Evolutionary conservation across 2,797 vertebrate species (phyloP), one percentile per base, ranked within the genome.

Genomic region (Anguilla marmorata): DNA sequence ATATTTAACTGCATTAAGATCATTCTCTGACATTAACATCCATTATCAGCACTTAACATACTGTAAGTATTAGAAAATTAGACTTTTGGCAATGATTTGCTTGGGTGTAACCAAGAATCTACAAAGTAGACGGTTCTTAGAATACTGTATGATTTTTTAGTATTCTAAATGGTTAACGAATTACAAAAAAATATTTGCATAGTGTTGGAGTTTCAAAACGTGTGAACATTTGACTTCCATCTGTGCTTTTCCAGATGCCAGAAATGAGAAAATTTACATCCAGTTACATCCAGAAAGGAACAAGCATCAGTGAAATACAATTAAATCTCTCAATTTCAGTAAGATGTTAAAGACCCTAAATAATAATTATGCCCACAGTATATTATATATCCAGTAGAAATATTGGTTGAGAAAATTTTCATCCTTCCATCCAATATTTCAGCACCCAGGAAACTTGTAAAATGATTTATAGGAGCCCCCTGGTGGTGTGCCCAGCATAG

Each of bases 121-220:
- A 21, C 58, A 60, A 60, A 60, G 58, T 60, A 21, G 21, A 7
- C n/a, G 60, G 60, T n/a, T 5, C 12, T 66, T 66, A n/a, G 21
- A n/a, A 58, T 58, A 58, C 56, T 66, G 60, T 5, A 24, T n/a
- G 60, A 66, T 66, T 45, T 45, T 45, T 45, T 5, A 45, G 41
- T 45, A 45, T 45, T 45, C 41, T 45, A 45, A 45, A 45, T 45
- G 41, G 41, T 45, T 45, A 45, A 66, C 60, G 6, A 21, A 66
- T 66, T 66, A n/a, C 60, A 66, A 66, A n/a, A n/a, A 66, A n/a
- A 66, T 66, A 66, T 66, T 66, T 66, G 60, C n/a, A n/a, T 66
- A 66, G 60, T 66, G 24, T 66, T n/a, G 60, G 60, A 66, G n/a
- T 66, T 66, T 66, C 24, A n/a, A n/a, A 66, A 66, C n/a, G 21